Evolutionary conservation across 92 coral and sea anemone species (phyloP).

Genomic region (Umimayanthus kanabou): DNA sequence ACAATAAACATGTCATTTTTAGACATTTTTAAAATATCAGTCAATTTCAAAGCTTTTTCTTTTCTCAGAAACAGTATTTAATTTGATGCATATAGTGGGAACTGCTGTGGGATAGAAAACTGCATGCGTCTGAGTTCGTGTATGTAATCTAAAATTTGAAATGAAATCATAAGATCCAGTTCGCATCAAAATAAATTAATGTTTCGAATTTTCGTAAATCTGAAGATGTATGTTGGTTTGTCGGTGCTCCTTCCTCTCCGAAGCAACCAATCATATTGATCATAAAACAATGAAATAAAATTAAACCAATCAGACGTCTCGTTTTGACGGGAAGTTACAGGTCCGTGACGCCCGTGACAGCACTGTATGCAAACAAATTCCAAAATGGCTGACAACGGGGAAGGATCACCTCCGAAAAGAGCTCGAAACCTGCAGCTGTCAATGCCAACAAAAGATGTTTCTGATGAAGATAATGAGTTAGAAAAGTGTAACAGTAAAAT

Average conservation of each 20-base stretch:
- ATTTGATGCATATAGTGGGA: background rate
- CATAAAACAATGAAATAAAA: background rate
- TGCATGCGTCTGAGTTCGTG: background rate
- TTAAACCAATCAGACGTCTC: slow-evolving; percentile 29
- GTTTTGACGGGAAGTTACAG: background rate
- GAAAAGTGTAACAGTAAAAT: slow-evolving; percentile 5
- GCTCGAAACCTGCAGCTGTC: slow-evolving; percentile 28
- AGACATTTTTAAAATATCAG: background rate
- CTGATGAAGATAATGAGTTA: background rate
- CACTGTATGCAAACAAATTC: slow-evolving; percentile 23
- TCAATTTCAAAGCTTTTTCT: background rate
- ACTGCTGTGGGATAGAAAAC: background rate
- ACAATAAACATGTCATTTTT: background rate
- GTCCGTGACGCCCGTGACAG: background rate
- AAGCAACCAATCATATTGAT: slow-evolving; percentile 26
- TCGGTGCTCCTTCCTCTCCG: slow-evolving; percentile 12
- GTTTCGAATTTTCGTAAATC: slow-evolving; percentile 22
- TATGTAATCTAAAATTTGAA: background rate
- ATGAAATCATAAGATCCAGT: background rate
- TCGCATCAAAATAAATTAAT: background rate
- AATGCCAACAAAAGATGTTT: background rate
- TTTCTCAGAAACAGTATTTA: background rate
- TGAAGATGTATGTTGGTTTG: background rate
- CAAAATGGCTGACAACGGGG: slow-evolving; percentile 62
- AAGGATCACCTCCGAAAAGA: slow-evolving; percentile 21